Percentiles rank a stretch among this genome's conserved stretches.
These are phyloP conservation scores for Drosophila atroscutellata DNA, from an alignment of 2,888 invertebrate genomes.

Conservation along the genomic window DNA sequence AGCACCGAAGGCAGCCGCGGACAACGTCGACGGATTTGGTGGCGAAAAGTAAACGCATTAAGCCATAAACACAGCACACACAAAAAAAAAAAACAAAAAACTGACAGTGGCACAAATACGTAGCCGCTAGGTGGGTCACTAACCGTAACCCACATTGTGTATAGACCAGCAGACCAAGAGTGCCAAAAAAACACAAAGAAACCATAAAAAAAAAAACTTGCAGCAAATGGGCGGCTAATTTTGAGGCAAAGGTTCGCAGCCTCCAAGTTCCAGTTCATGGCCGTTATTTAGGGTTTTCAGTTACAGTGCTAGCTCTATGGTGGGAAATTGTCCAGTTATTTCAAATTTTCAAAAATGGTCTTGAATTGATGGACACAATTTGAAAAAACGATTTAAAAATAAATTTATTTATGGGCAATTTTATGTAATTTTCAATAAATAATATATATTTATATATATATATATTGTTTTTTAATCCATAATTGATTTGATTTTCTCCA, in stretches of 20 bases:
- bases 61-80: slow-evolving; percentile 21
- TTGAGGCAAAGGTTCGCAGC: slow-evolving; percentile 60
- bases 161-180: background rate
- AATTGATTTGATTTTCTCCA: background rate
- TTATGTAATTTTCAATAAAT: background rate
- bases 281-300: slow-evolving; percentile 33
- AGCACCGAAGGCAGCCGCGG: slow-evolving; percentile 7
- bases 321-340: background rate
- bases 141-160: slow-evolving; percentile 60
- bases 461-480: too few relatives aligned
- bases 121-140: slow-evolving; percentile 58
- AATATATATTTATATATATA: too few relatives aligned
- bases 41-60: slow-evolving; percentile 45
- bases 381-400: background rate
- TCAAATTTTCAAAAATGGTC: background rate
- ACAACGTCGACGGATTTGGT: slow-evolving; percentile 56
- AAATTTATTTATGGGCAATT: background rate
- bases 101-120: slow-evolving; percentile 56
- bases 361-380: too few relatives aligned
- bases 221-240: slow-evolving; percentile 31
- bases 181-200: slow-evolving; percentile 4
- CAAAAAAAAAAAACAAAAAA: background rate
- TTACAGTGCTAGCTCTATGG: slow-evolving; percentile 7
- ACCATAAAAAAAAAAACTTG: slow-evolving; percentile 13
- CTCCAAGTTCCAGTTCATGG: slow-evolving; percentile 45